Evolutionary conservation across 1,140 invertebrate species (phyloP).

Genomic region (Teleopsis dalmanni): DNA sequence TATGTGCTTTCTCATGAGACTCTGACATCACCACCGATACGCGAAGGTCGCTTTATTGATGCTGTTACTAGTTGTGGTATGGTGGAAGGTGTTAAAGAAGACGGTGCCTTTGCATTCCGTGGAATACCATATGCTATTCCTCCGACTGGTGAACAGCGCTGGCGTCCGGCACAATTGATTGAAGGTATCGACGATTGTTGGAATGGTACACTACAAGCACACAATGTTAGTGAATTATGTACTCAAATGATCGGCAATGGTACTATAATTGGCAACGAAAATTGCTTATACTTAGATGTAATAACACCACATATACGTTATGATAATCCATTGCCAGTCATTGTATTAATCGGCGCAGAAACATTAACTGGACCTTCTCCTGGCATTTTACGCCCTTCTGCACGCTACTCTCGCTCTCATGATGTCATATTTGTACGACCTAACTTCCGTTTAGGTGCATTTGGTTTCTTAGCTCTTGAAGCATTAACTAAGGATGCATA

Average conservation of each 20-base stretch:
- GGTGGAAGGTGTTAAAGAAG: conserved; percentile 67
- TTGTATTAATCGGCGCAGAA: conserved; percentile 73
- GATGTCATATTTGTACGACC: conserved; percentile 77
- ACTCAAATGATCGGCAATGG: conserved; percentile 60
- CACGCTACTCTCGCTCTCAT: conserved; percentile 59
- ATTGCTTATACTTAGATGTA: conserved; percentile 74
- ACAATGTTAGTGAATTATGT: conserved; percentile 58
- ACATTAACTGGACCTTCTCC: conserved; percentile 65
- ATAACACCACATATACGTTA: conserved; percentile 66
- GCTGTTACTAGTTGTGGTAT: conserved; percentile 69
- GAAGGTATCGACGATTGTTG: conserved; percentile 66
- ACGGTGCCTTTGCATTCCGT: conserved; percentile 69
- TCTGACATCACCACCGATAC: conserved; percentile 46
- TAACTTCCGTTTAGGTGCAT: conserved; percentile 67
- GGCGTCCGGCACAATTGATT: conserved; percentile 60
- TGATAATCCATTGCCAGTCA: conserved; percentile 65
- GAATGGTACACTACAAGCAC: conserved; percentile 64
- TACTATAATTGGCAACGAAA: conserved; percentile 60
- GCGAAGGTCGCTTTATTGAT: conserved; percentile 61
- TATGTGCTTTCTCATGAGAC: conserved; percentile 52
- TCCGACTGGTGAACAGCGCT: conserved; percentile 61
- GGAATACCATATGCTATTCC: conserved; percentile 81
- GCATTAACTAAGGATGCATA: conserved; percentile 60
- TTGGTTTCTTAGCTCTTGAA: conserved; percentile 71
- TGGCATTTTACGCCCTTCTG: conserved; percentile 55